phyloP scores from a whole-genome alignment of 2,797 vertebrate genomes.

The Microctenopoma stevenorrisi region DNA sequence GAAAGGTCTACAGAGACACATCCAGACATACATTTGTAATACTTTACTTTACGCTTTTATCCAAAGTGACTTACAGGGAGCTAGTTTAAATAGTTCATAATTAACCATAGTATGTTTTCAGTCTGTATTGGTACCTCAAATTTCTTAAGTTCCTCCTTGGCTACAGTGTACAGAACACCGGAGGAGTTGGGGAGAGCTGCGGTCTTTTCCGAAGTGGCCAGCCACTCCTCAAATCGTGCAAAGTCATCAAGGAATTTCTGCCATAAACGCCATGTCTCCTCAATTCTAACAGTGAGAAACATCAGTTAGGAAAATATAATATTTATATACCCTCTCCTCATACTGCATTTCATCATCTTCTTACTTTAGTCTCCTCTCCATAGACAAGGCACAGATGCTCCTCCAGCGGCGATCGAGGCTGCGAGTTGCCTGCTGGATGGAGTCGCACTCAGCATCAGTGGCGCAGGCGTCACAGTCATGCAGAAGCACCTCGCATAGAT shows the following conservation, averaged over 20 bases:
- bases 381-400: conserved; percentile 96
- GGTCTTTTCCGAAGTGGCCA: conserved; percentile 90
- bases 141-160: conserved; percentile 98
- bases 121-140: conserved; percentile 79
- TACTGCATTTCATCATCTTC: neutral
- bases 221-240: conserved; percentile 94
- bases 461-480: conserved; percentile 98
- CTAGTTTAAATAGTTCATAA: neutral
- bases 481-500: conserved; percentile 96
- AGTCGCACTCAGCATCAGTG: conserved; percentile 95
- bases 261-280: conserved; percentile 98
- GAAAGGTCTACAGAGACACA: conserved; percentile 87
- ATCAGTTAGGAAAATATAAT: neutral
- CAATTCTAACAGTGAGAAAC: conserved; percentile 85
- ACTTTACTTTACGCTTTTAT: no score
- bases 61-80: no score
- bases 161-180: conserved; percentile 94
- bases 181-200: conserved; percentile 96
- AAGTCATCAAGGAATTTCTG: conserved; percentile 98
- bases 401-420: conserved; percentile 97
- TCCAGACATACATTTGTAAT: neutral
- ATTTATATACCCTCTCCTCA: neutral
- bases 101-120: neutral
- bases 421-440: conserved; percentile 96
- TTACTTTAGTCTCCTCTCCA: conserved; percentile 96